phyloP scores from a whole-genome alignment of 2,888 invertebrate species.

The Oscheius sp. region DNA sequence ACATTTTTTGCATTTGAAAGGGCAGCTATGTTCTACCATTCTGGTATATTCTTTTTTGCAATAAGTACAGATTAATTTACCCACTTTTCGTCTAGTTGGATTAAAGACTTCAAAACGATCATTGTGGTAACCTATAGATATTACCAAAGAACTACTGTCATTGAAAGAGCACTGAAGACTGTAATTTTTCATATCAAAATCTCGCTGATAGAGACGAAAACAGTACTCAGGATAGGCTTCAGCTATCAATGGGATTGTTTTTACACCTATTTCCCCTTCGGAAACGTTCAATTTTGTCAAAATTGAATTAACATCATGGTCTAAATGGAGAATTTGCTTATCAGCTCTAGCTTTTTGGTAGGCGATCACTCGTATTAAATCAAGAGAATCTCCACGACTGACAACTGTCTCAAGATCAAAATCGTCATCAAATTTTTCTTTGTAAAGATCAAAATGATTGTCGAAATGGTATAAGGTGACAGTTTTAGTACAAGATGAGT shows the following conservation, averaged over 20 bases:
- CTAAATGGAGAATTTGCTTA: neutral
- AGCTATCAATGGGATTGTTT: too few species aligned
- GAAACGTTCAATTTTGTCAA: too few species aligned
- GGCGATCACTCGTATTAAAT: neutral
- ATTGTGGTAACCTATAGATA: neutral
- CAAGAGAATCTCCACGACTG: neutral
- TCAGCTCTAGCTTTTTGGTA: neutral
- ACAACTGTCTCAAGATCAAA: neutral
- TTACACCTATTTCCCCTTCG: too few species aligned
- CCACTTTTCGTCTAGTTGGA: neutral
- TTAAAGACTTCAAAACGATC: neutral
- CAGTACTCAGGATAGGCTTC: neutral
- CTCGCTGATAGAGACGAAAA: neutral
- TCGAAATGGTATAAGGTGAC: neutral
- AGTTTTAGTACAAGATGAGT: neutral
- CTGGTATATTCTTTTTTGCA: neutral
- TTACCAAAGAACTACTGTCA: neutral
- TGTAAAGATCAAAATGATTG: too few species aligned
- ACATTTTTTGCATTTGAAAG: constrained; percentile 1
- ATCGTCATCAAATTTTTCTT: neutral
- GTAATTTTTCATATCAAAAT: neutral
- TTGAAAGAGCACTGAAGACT: neutral
- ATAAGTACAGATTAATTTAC: neutral
- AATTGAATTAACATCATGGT: neutral
- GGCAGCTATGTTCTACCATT: neutral